Percentiles rank a stretch among this genome's conserved stretches.
phyloP scores from a whole-genome alignment of 2,888 invertebrate species.

The Philopedon plagiatum region DNA sequence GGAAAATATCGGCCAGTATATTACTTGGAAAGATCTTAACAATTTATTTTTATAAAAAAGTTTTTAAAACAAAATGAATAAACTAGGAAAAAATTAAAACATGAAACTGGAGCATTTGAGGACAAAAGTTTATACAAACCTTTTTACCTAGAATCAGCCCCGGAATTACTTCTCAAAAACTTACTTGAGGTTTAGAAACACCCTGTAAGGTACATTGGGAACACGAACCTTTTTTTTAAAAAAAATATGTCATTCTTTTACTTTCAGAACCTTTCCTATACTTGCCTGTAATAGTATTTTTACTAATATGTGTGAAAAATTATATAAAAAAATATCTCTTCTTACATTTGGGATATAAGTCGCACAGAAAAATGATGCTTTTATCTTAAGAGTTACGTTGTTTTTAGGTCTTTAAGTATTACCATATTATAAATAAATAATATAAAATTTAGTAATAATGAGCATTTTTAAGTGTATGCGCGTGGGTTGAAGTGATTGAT shows the following conservation, averaged over 20 bases:
- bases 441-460: slow-evolving; percentile 5
- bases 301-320: slow-evolving; percentile 8
- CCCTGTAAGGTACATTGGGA: background rate
- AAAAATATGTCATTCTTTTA: background rate
- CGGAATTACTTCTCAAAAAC: too few species aligned
- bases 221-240: background rate
- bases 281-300: background rate
- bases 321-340: slow-evolving; percentile 15
- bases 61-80: too few species aligned
- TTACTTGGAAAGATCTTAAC: too few species aligned
- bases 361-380: background rate
- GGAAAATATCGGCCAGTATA: too few species aligned
- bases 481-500: background rate
- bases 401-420: background rate
- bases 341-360: slow-evolving; percentile 10
- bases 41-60: too few species aligned
- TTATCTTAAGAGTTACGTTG: slow-evolving; percentile 6
- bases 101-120: too few species aligned
- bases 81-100: too few species aligned
- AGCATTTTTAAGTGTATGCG: slow-evolving; percentile 20
- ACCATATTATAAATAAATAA: slow-evolving; percentile 12
- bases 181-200: too few species aligned
- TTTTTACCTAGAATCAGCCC: too few species aligned
- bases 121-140: too few species aligned
- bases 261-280: slow-evolving; percentile 1